These are phyloP conservation scores for Amblyjoppa fuscipennis DNA, from an alignment of 2,888 invertebrate species.

Conservation along the genomic window DNA sequence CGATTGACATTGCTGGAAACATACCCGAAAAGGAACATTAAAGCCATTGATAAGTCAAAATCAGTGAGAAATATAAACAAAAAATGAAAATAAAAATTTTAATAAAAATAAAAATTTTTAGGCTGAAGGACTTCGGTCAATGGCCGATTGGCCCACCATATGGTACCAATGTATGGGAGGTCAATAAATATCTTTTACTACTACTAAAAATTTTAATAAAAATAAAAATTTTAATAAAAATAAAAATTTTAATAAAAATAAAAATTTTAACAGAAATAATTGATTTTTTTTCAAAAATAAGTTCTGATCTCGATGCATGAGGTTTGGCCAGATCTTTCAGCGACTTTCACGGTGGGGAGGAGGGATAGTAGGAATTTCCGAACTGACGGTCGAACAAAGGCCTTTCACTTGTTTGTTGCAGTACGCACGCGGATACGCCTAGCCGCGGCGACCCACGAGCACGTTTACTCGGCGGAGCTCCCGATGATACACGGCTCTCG, in stretches of 20 bases:
- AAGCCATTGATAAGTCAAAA: background rate
- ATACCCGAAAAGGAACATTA: conserved; percentile 14
- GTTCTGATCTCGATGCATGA: conserved; percentile 43
- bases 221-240: background rate
- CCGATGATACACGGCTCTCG: background rate
- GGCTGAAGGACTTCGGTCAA: too few species aligned
- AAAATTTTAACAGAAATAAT: background rate
- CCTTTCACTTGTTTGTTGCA: conserved; percentile 76
- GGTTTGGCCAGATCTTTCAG: conserved; percentile 57
- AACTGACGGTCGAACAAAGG: conserved; percentile 73
- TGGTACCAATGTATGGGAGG: too few species aligned
- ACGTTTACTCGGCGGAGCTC: background rate
- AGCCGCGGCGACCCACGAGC: conserved; percentile 72
- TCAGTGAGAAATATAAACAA: background rate
- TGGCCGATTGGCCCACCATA: too few species aligned
- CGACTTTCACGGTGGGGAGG: conserved; percentile 60
- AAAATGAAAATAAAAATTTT: background rate
- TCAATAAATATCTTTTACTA: too few species aligned
- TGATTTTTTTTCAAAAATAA: conserved; percentile 27
- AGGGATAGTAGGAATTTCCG: conserved; percentile 46
- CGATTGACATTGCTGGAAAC: conserved; percentile 85
- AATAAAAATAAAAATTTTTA: background rate
- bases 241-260: background rate
- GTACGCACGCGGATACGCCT: conserved; percentile 71
- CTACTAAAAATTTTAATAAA: background rate